A percentile compares a stretch with the other conserved stretches of the same genome.
Conservation (phyloP, 2,797 vertebrate genomes). For the Sebastes oblongus region DNA sequence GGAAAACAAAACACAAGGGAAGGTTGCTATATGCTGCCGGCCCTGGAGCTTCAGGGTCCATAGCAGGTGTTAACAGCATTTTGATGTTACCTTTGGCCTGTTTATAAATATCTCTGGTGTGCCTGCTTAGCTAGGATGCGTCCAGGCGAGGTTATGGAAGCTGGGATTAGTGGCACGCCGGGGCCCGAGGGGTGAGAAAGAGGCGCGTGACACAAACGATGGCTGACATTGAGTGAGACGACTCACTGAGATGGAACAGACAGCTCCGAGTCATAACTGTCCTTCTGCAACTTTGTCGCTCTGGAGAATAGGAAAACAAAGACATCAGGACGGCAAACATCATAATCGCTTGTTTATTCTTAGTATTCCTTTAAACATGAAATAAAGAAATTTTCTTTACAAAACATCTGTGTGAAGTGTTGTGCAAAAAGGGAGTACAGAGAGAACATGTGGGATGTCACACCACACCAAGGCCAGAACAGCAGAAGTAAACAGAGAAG, state of each 20-base stretch:
- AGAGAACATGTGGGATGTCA: constrained; percentile 64
- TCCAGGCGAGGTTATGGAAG: constrained; percentile 49
- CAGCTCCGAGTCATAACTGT: constrained; percentile 16
- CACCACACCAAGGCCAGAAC: constrained; percentile 63
- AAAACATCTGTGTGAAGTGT: constrained; percentile 79
- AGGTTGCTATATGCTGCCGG: background rate
- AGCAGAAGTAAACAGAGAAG: constrained; percentile 64
- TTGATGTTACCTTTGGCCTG: constrained; percentile 53
- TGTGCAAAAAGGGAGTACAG: constrained; percentile 77
- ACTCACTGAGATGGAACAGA: constrained; percentile 23
- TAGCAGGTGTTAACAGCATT: constrained; percentile 35
- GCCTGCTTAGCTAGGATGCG: constrained; percentile 34
- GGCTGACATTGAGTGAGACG: constrained; percentile 56
- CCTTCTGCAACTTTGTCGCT: background rate
- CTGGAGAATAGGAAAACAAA: background rate
- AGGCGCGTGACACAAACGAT: constrained; percentile 42
- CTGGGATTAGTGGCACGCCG: constrained; percentile 1
- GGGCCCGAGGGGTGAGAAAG: constrained; percentile 29
- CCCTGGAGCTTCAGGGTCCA: background rate
- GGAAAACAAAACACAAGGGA: background rate
- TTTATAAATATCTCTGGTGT: constrained; percentile 69
- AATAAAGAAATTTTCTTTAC: constrained; percentile 76
- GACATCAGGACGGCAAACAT: constrained; percentile 33
- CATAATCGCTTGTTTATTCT: constrained; percentile 77
- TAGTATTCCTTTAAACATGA: constrained; percentile 79